Evolutionary conservation across 2,113 vertebrate species (phyloP).

Genomic region (Micromys minutus): DNA sequence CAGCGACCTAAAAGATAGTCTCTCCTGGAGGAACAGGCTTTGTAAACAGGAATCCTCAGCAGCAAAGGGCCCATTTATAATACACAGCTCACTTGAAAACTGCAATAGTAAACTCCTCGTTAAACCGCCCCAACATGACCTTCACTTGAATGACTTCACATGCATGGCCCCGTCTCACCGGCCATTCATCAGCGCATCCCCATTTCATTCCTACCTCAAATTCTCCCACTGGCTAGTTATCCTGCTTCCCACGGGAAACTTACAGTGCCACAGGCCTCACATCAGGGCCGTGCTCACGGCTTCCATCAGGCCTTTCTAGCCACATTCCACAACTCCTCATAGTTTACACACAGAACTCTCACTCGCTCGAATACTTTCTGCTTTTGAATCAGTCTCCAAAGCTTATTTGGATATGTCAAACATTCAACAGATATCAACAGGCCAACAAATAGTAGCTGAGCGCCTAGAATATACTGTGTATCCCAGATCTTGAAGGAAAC

Average conservation of each 20-base stretch:
- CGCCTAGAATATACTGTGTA: not conserved
- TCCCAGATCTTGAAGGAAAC: not conserved
- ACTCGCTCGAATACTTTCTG: not conserved
- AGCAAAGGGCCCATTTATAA: not conserved
- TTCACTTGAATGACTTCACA: no score
- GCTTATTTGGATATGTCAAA: not conserved
- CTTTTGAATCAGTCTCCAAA: slow-evolving; percentile 18
- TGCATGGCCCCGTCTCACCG: no score
- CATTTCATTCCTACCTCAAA: not conserved
- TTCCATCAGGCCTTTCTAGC: not conserved
- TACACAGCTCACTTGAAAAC: not conserved
- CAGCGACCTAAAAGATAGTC: slow-evolving; percentile 14
- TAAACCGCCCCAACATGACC: not conserved
- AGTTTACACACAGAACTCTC: slow-evolving; percentile 7
- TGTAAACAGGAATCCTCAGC: slow-evolving; percentile 16
- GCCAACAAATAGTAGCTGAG: slow-evolving; percentile 21
- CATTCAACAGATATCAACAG: slow-evolving; percentile 23
- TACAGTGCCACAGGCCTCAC: not conserved
- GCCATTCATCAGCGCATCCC: not conserved
- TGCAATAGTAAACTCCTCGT: not conserved
- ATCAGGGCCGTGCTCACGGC: not conserved
- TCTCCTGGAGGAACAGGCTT: slow-evolving; percentile 6
- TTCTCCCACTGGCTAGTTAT: not conserved
- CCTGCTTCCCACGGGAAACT: not conserved
- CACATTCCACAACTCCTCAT: not conserved